Conservation (phyloP, 2,888 invertebrate species). For the Callosobruchus maculatus region DNA sequence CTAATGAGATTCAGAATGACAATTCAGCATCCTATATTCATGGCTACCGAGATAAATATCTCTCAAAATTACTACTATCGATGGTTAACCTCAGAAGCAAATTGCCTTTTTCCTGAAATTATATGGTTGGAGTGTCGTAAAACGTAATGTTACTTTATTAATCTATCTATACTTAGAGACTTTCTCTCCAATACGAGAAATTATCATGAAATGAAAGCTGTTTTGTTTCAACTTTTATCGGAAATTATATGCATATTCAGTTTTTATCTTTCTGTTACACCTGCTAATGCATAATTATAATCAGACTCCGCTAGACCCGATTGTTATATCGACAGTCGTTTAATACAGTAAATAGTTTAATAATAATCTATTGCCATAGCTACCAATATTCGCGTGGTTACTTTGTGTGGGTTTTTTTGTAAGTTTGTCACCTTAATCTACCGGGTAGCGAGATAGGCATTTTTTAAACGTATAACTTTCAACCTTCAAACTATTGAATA, state of each 20-base stretch:
- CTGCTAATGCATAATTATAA: neutral
- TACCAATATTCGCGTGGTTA: neutral
- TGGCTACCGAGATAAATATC: neutral
- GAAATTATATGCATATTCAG: neutral
- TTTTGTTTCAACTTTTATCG: neutral
- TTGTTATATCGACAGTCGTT: neutral
- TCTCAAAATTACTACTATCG: neutral
- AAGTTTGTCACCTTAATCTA: too few species aligned
- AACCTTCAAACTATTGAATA: too few species aligned
- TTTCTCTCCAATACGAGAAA: neutral
- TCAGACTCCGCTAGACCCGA: neutral
- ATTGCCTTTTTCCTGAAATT: neutral
- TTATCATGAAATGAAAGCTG: neutral
- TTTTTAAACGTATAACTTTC: too few species aligned
- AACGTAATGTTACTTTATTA: neutral
- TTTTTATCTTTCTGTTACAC: neutral
- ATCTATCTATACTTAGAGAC: neutral
- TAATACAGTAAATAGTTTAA: neutral
- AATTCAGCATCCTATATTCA: neutral
- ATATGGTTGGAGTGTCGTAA: neutral
- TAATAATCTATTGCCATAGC: too few species aligned
- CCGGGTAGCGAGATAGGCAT: too few species aligned
- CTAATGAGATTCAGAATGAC: neutral
- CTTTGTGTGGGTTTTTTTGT: too few species aligned
- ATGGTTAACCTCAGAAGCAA: neutral